Percentiles rank a stretch among this genome's conserved stretches.
phyloP scores from a whole-genome alignment of 2,888 invertebrate genomes.

The Tuta absoluta region DNA sequence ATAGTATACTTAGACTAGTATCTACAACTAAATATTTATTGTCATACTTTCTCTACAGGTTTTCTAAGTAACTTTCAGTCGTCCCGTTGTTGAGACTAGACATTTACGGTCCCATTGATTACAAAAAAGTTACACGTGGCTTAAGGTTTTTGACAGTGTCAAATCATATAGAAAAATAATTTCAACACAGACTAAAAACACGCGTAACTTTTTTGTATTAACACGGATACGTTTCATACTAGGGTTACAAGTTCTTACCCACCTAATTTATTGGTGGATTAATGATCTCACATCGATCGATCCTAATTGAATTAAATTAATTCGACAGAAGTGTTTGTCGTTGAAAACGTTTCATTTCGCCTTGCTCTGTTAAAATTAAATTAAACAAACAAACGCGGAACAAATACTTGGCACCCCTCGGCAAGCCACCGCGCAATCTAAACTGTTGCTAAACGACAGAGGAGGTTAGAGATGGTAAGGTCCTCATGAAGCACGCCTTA shows the following conservation, averaged over 20 bases:
- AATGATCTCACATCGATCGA: not conserved
- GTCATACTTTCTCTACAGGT: not conserved
- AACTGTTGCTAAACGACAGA: conserved; percentile 46
- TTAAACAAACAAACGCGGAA: not conserved
- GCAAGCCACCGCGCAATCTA: conserved; percentile 41
- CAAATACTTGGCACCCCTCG: conserved; percentile 32
- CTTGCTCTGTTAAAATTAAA: not conserved
- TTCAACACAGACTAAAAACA: too few relatives aligned
- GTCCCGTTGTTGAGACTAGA: not conserved
- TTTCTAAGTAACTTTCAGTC: not conserved
- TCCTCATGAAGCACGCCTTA: conserved; percentile 35
- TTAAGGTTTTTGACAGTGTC: too few relatives aligned
- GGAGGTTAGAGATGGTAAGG: conserved; percentile 41
- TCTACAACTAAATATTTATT: not conserved
- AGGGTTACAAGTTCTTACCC: not conserved
- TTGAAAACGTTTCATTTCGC: not conserved
- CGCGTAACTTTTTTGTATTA: too few relatives aligned
- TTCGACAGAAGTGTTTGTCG: not conserved
- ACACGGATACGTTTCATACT: not conserved
- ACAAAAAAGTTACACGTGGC: too few relatives aligned
- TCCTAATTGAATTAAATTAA: not conserved
- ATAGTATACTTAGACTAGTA: not conserved
- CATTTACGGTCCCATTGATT: too few relatives aligned
- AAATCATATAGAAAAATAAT: too few relatives aligned
- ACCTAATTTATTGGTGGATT: not conserved